Percentiles rank a stretch among this genome's conserved stretches.
phyloP scores from a whole-genome alignment of 2,888 invertebrate species.

The Phaedon cochleariae region DNA sequence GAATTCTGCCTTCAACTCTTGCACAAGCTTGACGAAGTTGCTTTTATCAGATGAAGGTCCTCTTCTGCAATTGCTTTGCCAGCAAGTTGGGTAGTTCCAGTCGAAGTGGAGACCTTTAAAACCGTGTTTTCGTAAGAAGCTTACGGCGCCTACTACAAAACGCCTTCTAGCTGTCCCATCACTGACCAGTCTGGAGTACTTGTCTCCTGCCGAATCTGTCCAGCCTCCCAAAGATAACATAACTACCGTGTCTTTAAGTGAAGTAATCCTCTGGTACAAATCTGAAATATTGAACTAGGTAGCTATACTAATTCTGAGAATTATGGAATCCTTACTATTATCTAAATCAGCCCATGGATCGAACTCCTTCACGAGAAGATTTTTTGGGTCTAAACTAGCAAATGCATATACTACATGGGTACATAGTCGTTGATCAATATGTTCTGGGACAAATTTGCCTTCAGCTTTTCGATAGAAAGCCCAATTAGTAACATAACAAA shows the following conservation, averaged over 20 bases:
- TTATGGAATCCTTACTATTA: constrained; percentile 69
- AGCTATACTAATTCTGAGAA: background rate
- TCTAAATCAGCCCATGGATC: constrained; percentile 90
- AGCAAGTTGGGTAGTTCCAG: constrained; percentile 95
- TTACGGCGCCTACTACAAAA: constrained; percentile 75
- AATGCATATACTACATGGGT: constrained; percentile 92
- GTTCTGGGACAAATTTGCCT: constrained; percentile 87
- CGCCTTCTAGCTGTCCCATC: constrained; percentile 72
- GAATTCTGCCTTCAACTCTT: constrained; percentile 74
- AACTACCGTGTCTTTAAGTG: constrained; percentile 72
- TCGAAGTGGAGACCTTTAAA: constrained; percentile 91
- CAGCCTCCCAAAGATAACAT: constrained; percentile 92
- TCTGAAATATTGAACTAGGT: constrained; percentile 63
- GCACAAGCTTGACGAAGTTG: constrained; percentile 76
- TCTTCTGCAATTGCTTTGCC: constrained; percentile 89
- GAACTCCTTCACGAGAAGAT: constrained; percentile 78
- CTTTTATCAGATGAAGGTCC: constrained; percentile 81
- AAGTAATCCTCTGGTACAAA: constrained; percentile 80
- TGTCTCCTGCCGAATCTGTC: constrained; percentile 91
- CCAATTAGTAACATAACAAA: constrained; percentile 92
- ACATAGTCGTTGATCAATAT: constrained; percentile 82
- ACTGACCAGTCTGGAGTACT: constrained; percentile 82
- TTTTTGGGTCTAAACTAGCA: constrained; percentile 84
- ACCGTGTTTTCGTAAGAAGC: constrained; percentile 76
- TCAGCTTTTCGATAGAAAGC: constrained; percentile 83